phyloP scores from a whole-genome alignment of 2,888 invertebrate species.

The Drosophila hamatofila region DNA sequence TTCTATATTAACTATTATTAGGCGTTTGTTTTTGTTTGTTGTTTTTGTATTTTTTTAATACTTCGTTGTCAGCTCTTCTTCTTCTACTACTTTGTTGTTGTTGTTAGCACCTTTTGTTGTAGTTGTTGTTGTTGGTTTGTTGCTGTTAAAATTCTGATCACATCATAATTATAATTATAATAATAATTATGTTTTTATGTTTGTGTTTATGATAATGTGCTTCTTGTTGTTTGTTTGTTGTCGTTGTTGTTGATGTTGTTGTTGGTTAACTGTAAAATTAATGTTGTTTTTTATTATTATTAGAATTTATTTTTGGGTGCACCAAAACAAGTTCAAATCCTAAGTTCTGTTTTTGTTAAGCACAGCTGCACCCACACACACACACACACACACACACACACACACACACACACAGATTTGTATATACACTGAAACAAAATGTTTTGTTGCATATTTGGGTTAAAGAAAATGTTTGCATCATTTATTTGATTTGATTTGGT shows the following conservation, averaged over 20 bases:
- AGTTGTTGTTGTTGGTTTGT: slow-evolving; percentile 12
- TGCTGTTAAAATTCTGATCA: slow-evolving; percentile 41
- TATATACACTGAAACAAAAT: neutral
- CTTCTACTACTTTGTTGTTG: slow-evolving; percentile 6
- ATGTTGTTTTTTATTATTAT: slow-evolving; percentile 10
- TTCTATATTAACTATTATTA: slow-evolving; percentile 6
- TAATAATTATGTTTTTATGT: slow-evolving; percentile 26
- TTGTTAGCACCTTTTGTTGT: slow-evolving; percentile 13
- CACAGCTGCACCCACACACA: slow-evolving; percentile 16
- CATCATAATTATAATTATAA: slow-evolving; percentile 33
- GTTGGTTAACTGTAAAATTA: slow-evolving; percentile 18
- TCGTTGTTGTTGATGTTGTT: slow-evolving; percentile 14
- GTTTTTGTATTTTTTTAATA: slow-evolving; percentile 2
- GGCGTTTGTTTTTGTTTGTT: slow-evolving; percentile 10
- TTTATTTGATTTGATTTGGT: slow-evolving; percentile 12
- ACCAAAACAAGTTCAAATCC: slow-evolving; percentile 18
- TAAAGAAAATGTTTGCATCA: slow-evolving; percentile 8
- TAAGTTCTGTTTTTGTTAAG: slow-evolving; percentile 7
- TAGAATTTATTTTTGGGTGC: slow-evolving; percentile 5
- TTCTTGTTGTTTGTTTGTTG: slow-evolving; percentile 13
- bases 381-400: slow-evolving; percentile 3
- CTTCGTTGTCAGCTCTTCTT: slow-evolving; percentile 1
- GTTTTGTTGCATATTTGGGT: slow-evolving; percentile 4
- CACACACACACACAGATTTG: neutral
- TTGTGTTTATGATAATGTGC: slow-evolving; percentile 24